Percentiles rank a stretch among this genome's conserved stretches.
These are phyloP conservation scores for Drosophila santomea DNA, from an alignment of 1,140 invertebrate genomes.

Conservation along the genomic window DNA sequence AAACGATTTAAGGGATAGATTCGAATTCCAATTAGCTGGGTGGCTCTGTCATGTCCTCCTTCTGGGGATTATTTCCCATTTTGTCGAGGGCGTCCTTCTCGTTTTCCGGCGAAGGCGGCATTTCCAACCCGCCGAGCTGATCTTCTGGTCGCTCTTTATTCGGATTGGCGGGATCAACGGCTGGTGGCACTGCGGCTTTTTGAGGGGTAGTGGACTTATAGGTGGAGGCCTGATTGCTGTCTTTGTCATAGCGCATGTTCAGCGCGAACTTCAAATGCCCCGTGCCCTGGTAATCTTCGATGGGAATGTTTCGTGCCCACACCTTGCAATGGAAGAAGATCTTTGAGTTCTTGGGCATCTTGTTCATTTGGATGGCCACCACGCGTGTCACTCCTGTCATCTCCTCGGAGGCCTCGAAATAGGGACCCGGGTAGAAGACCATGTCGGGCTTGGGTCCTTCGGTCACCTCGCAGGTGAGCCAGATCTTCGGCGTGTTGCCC, in stretches of 20 bases:
- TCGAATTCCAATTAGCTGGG: background rate
- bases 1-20: too few relatives aligned
- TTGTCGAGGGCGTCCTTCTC: background rate
- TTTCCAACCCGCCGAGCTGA: background rate
- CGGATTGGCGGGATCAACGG: too few relatives aligned
- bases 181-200: background rate
- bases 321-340: conserved; percentile 22
- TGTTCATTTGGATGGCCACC: conserved; percentile 37
- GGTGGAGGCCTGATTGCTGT: background rate
- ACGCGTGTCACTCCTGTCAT: conserved; percentile 32
- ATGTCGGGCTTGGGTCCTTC: background rate
- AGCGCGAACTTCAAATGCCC: conserved; percentile 36
- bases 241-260: background rate
- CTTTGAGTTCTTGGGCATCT: conserved; percentile 16
- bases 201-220: background rate
- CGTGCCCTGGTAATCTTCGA: conserved; percentile 11
- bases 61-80: background rate
- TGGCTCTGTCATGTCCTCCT: background rate
- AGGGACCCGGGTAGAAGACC: conserved; percentile 31
- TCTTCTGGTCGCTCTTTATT: background rate
- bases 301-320: conserved; percentile 59
- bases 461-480: conserved; percentile 39
- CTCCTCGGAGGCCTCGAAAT: conserved; percentile 4
- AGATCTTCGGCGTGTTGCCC: conserved; percentile 33
- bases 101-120: background rate